Evolutionary conservation across 2,113 vertebrate genomes (phyloP), one percentile per base, ranked within the genome.

Genomic region (Dipodomys merriami): DNA sequence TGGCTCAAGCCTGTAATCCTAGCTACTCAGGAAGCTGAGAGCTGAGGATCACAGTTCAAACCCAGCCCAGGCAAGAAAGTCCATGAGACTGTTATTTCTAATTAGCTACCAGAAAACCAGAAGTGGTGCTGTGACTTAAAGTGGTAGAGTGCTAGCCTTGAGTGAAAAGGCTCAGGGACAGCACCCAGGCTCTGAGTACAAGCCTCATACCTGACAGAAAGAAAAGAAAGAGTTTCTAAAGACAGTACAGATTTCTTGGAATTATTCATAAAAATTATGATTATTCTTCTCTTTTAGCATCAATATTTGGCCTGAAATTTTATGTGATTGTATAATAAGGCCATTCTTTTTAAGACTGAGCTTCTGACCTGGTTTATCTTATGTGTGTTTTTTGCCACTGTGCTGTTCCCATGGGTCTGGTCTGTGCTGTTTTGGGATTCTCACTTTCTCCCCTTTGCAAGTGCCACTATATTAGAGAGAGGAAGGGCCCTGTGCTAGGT

Each of bases 261-360:
- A 65, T 77, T 76, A 85, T 90, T 92, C 9, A 71, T 93, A 85
- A 95, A 91, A 95, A 85, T 81, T 76, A 79, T 33, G 67, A 68
- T 84, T 81, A 93, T 79, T 84, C n/a, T 80, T 78, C 71, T 35
- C 79, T 91, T 83, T 10, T 44, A 93, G 16, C 64, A 90, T 76
- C 62, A 90, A 2, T 79, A 33, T 85, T 71, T 81, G 65, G 23
- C 83, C 81, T 91, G 74, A 95, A 88, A 91, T 85, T 91, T 35
- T 76, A 27, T 67, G 35, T 10, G 19, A 53, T 89, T 92, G 30
- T 78, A 30, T 13, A 18, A 22, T 53, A 88, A 84, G 80, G 73
- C 82, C 25, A 25, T 84, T 81, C 25, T 69, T 83, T 49, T 30
- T 2, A 73, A 87, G 86, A 39, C 18, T 25, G 13, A 33, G 10